Percentiles rank a stretch among this genome's conserved stretches.
phyloP scores from a whole-genome alignment of 2,797 vertebrate genomes.

The Rhynchonycteris naso region DNA sequence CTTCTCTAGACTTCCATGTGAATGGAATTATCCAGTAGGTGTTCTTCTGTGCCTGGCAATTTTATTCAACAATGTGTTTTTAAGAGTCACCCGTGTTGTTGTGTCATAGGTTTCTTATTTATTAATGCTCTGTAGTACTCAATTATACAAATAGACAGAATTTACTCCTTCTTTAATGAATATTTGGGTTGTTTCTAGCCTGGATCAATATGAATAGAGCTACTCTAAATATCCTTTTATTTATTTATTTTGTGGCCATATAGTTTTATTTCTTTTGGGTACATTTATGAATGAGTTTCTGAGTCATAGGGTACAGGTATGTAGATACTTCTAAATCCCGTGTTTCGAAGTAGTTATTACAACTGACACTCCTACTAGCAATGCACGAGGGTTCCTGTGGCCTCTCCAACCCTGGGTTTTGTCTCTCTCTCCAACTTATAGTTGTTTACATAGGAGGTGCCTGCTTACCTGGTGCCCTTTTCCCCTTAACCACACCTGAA shows the following conservation, averaged over 20 bases:
- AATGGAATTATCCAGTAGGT: not conserved
- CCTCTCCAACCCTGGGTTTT: not conserved
- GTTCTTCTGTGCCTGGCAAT: not conserved
- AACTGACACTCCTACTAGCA: not conserved
- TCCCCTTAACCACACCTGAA: not conserved
- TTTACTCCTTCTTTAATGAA: not conserved
- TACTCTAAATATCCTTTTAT: not conserved
- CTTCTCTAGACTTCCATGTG: not conserved
- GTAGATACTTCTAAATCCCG: not conserved
- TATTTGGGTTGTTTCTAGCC: not conserved
- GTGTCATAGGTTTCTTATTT: not conserved
- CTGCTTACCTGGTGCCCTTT: not conserved
- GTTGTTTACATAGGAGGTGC: not conserved
- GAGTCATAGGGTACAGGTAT: not conserved
- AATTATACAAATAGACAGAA: not conserved
- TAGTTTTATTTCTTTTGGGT: not conserved
- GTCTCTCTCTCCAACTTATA: not conserved
- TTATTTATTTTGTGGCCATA: not conserved
- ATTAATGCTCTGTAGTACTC: not conserved
- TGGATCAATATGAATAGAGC: not conserved
- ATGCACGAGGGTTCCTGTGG: too few relatives aligned
- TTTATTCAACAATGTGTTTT: not conserved
- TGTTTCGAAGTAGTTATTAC: not conserved
- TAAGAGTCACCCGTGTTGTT: not conserved
- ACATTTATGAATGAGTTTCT: not conserved